A percentile compares a stretch with the other conserved stretches of the same genome.
These are phyloP conservation scores for Aplysina aerophoba DNA, from an alignment of 37 sponge, comb jelly and placozoan species.

Conservation along the genomic window DNA sequence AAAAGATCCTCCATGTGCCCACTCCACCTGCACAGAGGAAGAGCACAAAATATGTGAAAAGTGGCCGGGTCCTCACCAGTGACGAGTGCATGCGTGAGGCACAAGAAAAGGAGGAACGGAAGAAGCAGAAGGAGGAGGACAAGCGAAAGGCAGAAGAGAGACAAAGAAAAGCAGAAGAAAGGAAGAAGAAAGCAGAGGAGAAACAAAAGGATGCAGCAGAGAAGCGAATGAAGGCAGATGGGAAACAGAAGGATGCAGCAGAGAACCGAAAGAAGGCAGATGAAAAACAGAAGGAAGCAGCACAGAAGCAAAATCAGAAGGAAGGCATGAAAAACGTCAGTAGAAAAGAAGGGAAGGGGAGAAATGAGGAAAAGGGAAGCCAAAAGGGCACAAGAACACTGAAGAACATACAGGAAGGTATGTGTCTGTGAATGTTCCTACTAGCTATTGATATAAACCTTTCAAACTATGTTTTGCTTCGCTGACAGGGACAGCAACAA, in stretches of 20 bases:
- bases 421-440: background rate
- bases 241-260: background rate
- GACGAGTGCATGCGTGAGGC: conserved; percentile 12
- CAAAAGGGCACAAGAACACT: background rate
- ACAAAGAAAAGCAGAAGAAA: conserved; percentile 12
- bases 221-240: too few species aligned
- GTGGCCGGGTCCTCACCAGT: conserved; percentile 18
- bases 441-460: background rate
- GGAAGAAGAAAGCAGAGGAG: conserved; percentile 31
- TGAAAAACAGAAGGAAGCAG: background rate
- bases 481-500: too few species aligned
- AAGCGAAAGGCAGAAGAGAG: conserved; percentile 17
- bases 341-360: background rate
- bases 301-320: background rate
- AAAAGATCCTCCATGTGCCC: conserved; percentile 9
- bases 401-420: background rate
- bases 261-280: background rate
- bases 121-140: background rate
- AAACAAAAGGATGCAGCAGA: background rate
- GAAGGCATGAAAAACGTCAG: background rate
- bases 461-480: background rate
- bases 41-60: background rate
- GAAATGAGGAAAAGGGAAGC: background rate
- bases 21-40: conserved; percentile 13
- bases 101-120: conserved; percentile 4